Percentiles rank a stretch among this genome's conserved stretches.
These are phyloP conservation scores for Barypeithes pellucidus DNA, from an alignment of 2,888 invertebrate species.

Conservation along the genomic window DNA sequence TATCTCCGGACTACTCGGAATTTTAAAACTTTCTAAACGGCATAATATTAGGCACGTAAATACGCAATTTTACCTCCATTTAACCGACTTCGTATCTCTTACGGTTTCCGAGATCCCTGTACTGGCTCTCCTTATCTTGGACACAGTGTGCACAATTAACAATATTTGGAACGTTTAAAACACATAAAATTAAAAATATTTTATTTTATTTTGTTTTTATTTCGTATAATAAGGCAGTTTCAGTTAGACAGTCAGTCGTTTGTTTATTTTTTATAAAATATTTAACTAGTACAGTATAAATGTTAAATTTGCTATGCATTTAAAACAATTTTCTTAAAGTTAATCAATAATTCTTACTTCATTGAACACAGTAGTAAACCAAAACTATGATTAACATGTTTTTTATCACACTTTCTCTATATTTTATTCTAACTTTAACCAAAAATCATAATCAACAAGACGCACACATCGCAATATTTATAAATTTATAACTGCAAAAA, in stretches of 20 bases:
- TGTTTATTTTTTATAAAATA: conserved; percentile 12
- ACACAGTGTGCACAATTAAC: too few species aligned
- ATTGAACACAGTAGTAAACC: neutral
- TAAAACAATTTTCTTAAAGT: neutral
- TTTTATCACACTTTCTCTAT: neutral
- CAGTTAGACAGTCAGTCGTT: conserved; percentile 33
- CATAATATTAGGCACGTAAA: too few species aligned
- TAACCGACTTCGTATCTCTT: too few species aligned
- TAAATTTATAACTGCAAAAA: too few species aligned
- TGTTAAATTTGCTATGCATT: conserved; percentile 25
- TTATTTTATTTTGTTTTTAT: neutral
- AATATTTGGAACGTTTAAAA: too few species aligned
- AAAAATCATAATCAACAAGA: neutral
- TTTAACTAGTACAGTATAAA: neutral
- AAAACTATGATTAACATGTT: neutral
- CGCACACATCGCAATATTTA: too few species aligned
- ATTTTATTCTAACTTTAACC: neutral
- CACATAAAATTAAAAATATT: conserved; percentile 17
- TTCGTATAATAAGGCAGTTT: conserved; percentile 36
- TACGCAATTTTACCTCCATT: too few species aligned
- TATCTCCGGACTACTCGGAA: too few species aligned
- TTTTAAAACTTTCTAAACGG: too few species aligned
- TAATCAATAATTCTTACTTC: neutral
- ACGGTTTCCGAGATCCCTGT: too few species aligned
- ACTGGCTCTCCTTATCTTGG: too few species aligned